Conservation (phyloP, 2,888 invertebrate genomes). For the Napeogenes inachia region DNA sequence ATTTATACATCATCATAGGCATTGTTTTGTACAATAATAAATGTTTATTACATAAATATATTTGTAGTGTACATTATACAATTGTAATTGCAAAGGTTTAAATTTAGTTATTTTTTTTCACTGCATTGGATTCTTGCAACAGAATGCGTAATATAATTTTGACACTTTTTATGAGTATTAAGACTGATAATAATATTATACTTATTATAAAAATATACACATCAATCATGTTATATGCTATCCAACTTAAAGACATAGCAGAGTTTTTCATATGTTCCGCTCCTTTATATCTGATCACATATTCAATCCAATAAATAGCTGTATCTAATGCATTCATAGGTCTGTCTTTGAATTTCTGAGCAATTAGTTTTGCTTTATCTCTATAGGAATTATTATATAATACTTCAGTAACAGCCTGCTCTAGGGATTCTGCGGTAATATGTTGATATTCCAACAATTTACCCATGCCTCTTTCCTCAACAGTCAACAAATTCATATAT, state of each 20-base stretch:
- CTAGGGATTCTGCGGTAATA: conserved; percentile 59
- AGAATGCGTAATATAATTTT: not conserved
- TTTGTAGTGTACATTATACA: too few relatives aligned
- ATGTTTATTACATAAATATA: too few relatives aligned
- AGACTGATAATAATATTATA: conserved; percentile 5
- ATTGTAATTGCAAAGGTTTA: too few relatives aligned
- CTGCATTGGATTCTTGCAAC: not conserved
- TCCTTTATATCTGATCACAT: conserved; percentile 75
- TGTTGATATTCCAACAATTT: conserved; percentile 60
- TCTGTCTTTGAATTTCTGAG: conserved; percentile 71
- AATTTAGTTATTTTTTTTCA: not conserved
- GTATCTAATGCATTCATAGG: conserved; percentile 70
- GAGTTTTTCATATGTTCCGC: conserved; percentile 72
- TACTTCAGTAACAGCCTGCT: conserved; percentile 50
- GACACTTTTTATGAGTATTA: conserved; percentile 4
- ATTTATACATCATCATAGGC: too few relatives aligned
- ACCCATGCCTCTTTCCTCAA: conserved; percentile 59
- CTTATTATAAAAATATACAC: conserved; percentile 43
- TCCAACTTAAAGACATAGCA: conserved; percentile 59
- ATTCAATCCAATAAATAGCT: conserved; percentile 77
- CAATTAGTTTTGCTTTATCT: conserved; percentile 55
- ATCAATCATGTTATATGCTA: conserved; percentile 64
- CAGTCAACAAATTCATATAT: conserved; percentile 66
- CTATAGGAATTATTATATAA: conserved; percentile 54
- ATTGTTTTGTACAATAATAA: too few relatives aligned